Evolutionary conservation across 2,888 invertebrate genomes (phyloP), one percentile per base, ranked within the genome.

Genomic region (Elmis aenea): DNA sequence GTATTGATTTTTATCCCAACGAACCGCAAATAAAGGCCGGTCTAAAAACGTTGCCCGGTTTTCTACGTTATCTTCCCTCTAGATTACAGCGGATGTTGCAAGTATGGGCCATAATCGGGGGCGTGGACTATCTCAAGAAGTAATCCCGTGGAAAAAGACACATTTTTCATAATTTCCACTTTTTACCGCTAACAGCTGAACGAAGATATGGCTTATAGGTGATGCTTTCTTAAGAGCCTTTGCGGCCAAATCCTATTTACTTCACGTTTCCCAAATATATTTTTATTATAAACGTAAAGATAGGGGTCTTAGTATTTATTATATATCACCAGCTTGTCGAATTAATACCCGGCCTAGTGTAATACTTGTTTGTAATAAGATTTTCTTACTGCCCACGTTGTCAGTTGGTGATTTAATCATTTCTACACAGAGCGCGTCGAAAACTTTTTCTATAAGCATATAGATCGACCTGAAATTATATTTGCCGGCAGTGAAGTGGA

Each of bases 381-480:
- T n/a, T n/a, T n/a, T n/a, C n/a, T n/a, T n/a, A n/a, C n/a, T n/a
- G n/a, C n/a, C n/a, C n/a, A n/a, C n/a, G n/a, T n/a, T n/a, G n/a
- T n/a, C n/a, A n/a, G n/a, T 18, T 29, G 13, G 24, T 23, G 26
- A 26, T 29, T 20, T 39, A 28, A 41, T 32, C 31, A 36, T 36
- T 36, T 30, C 36, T 20, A 27, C 28, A 32, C 28, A 27, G 9
- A 26, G 12, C 31, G 36, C 32, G 2, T 15, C 10, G 29, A 35
- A 44, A 48, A 58, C 54, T 58, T 57, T 54, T 55, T 53, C 58
- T 52, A 55, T 58, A 58, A 57, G 56, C 58, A 56, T 61, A 58
- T 58, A 61, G 56, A 62, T 59, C 59, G 55, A 42, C 45, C 42
- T 56, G 53, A 59, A 61, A 61, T 62, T 60, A 61, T 60, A 58